Evolutionary conservation across 2,888 invertebrate species (phyloP), one percentile per base, ranked within the genome.

Genomic region (Caenorhabditis sp.): DNA sequence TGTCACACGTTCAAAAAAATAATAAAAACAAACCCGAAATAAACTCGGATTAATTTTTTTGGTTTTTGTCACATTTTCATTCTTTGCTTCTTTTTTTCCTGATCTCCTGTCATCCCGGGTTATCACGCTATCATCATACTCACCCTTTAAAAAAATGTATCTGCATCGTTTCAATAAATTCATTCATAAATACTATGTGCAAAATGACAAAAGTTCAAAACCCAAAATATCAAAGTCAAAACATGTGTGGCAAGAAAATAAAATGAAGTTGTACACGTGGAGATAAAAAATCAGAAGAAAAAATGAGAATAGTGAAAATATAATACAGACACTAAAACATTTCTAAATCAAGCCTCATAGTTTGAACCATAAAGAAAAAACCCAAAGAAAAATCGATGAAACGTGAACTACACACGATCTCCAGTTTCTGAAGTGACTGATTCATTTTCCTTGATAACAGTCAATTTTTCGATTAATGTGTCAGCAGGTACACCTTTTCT

Each of bases 391-490:
- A 50, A 51, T 21, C 4, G 26, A 55, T 14, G 2, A 8, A 26
- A 24, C 3, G n/a, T 6, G 8, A 10, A 26, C 65, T 64, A 81
- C 36, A 81, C 72, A 58, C 73, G 72, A 27, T 81, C 80, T 51
- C 79, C 81, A 37, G 76, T 75, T 43, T 80, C 81, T 3, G 74
- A 74, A 27, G 71, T 81, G n/a, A 69, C 76, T 21, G 71, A 71
- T 51, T 82, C 82, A 26, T 63, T 77, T 63, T 82, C 82, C 58
- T 73, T 77, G 31, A 82, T 82, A 3, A 82, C 82, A 5, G 82
- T 82, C 43, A 82, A 51, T 58, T 82, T 82, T 50, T 82, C 80
- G 19, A 79, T 75, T 0, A 80, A 63, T 8, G 65, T 67, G 12
- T 77, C 78, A 5, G 77, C 74, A 14, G 64, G 67, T 8, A 76